Conservation (phyloP, 2,113 vertebrate genomes). For the Apodemus speciosus region DNA sequence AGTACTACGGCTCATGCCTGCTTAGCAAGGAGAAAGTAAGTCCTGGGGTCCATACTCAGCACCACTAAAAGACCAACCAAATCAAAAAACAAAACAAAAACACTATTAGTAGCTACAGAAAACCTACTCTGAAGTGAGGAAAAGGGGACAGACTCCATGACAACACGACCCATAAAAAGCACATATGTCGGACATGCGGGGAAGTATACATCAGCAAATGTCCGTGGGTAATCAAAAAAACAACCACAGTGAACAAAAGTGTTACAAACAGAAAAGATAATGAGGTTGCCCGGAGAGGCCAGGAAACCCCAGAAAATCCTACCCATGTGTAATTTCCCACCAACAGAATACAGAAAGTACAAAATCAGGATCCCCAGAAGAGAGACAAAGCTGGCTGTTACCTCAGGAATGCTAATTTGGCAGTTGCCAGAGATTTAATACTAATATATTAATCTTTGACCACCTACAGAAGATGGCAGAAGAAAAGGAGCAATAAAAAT, state of each 20-base stretch:
- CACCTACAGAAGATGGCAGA: not conserved
- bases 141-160: not conserved
- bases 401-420: not conserved
- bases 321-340: not conserved
- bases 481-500: slow-evolving; percentile 24
- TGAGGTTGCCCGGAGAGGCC: not conserved
- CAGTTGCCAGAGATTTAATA: not conserved
- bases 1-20: no score
- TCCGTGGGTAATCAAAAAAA: not conserved
- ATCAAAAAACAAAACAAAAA: no score
- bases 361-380: not conserved
- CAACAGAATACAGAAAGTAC: not conserved
- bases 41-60: not conserved
- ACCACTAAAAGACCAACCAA: not conserved
- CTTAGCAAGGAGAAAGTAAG: not conserved
- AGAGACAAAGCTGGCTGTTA: not conserved
- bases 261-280: slow-evolving; percentile 43
- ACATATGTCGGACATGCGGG: not conserved
- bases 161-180: not conserved
- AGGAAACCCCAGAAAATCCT: not conserved
- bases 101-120: not conserved
- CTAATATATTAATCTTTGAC: slow-evolving; percentile 61
- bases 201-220: not conserved
- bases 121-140: not conserved
- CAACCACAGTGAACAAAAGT: not conserved